Evolutionary conservation across 2,888 invertebrate species (phyloP), one percentile per base, ranked within the genome.

Genomic region (Cephalotes varians): DNA sequence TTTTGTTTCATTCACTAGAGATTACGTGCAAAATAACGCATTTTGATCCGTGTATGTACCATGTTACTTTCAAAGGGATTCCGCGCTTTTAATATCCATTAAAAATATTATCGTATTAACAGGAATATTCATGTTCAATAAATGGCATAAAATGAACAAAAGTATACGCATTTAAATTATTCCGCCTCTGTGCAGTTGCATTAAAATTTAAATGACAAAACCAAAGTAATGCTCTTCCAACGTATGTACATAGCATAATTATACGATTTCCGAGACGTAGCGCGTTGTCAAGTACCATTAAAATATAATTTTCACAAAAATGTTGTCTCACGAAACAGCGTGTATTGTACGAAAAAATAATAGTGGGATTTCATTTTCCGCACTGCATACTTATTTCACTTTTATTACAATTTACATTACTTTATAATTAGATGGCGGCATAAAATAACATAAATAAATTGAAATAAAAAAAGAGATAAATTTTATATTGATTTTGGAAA

Each of bases 251-350:
- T 15, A 40, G 28, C 31, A 54, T 67, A 62, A 56, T 77, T 69
- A 34, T 56, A 44, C 21, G 18, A 77, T 79, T 58, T 69, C 18
- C 25, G 31, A 44, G 69, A 56, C 34, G 15, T 25, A 54, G 34
- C 31, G 49, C 31, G 44, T 34, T 79, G 56, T 79, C 56, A 56
- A 44, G 67, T 25, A 40, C 76, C 21, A 69, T 79, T 79, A 79
- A 79, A 79, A 79, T 69, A 58, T 79, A 69, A 79, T 79, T 69
- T 47, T 5, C 12, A 34, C 56, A 34, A 79, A 79, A 79, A 69
- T 47, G 71, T 71, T 56, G 18, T 44, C 56, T 56, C 47, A 25
- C 15, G 40, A 51, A 81, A 60, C 31, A 21, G 62, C 34, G 21
- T 15, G 25, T 21, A 21, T 74, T 60, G 25, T 54, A n/a, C 28